These are phyloP conservation scores for Mus caroli DNA, from an alignment of 2,797 vertebrate species.

Conservation along the genomic window DNA sequence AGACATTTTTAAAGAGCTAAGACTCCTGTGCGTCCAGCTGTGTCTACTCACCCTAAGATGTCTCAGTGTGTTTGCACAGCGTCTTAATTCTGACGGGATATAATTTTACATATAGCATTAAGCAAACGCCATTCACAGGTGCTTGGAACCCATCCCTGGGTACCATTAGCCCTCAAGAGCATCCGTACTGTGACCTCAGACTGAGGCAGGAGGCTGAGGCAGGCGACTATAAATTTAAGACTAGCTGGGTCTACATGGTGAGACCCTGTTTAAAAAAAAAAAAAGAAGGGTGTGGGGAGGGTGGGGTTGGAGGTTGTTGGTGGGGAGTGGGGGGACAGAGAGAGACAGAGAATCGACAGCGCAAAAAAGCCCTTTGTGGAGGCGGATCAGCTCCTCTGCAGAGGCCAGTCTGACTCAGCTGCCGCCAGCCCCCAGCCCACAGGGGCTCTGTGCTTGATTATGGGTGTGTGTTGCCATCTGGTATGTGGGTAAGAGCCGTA, in stretches of 20 bases:
- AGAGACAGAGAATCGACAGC: background rate
- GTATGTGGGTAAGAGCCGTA: constrained; percentile 65
- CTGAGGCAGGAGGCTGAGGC: background rate
- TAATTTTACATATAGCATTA: background rate
- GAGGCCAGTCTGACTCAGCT: constrained; percentile 63
- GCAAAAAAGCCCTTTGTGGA: background rate
- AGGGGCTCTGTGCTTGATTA: constrained; percentile 49
- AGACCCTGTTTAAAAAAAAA: background rate
- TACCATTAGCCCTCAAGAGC: background rate
- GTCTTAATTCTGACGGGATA: background rate
- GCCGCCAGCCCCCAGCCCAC: constrained; percentile 55
- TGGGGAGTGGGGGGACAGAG: rapidly evolving
- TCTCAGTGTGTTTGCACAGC: background rate
- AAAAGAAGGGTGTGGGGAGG: background rate
- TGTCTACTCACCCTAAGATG: background rate
- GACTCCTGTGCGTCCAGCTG: background rate
- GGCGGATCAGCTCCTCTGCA: background rate
- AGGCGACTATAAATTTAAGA: background rate
- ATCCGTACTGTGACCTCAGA: background rate
- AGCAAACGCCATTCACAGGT: background rate
- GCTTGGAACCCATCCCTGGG: background rate
- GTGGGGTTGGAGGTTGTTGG: no score
- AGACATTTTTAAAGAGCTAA: background rate
- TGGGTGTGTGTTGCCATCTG: constrained; percentile 71
- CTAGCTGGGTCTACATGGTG: background rate